Conservation (phyloP, 2,797 vertebrate genomes). For the Pipistrellus pygmaeus region DNA sequence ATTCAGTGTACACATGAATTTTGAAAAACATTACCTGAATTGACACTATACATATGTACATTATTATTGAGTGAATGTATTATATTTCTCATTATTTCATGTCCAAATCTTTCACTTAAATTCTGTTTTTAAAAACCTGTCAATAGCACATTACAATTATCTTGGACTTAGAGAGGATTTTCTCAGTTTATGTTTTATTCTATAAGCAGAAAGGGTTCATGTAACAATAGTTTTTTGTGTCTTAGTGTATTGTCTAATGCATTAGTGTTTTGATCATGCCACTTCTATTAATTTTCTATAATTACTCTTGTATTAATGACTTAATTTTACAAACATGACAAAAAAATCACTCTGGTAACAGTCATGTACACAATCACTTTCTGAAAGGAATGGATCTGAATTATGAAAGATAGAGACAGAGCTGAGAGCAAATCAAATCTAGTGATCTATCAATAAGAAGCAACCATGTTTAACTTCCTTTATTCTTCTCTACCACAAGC, state of each 20-base stretch:
- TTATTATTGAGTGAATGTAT: neutral
- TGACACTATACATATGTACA: neutral
- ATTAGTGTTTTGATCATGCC: constrained; percentile 31
- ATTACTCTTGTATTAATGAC: constrained; percentile 2
- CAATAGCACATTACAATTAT: neutral
- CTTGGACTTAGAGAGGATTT: constrained; percentile 16
- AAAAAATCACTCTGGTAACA: neutral
- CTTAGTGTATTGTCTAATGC: neutral
- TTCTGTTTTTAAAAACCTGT: constrained; percentile 26
- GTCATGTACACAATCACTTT: neutral
- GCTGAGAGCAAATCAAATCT: neutral
- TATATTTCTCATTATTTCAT: constrained; percentile 1
- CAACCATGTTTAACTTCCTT: neutral
- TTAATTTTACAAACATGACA: constrained; percentile 50
- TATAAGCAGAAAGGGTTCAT: constrained; percentile 5
- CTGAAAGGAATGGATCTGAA: neutral
- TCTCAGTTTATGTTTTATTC: constrained; percentile 48
- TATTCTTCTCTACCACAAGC: neutral
- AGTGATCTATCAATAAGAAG: neutral
- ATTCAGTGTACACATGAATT: neutral
- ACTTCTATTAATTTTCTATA: constrained; percentile 46
- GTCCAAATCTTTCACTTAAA: constrained; percentile 4
- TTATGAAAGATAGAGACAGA: neutral
- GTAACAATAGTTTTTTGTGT: constrained; percentile 2
- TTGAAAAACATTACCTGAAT: neutral